phyloP scores from a whole-genome alignment of 2,888 invertebrate genomes.

The Sepioteuthis lessoniana region DNA sequence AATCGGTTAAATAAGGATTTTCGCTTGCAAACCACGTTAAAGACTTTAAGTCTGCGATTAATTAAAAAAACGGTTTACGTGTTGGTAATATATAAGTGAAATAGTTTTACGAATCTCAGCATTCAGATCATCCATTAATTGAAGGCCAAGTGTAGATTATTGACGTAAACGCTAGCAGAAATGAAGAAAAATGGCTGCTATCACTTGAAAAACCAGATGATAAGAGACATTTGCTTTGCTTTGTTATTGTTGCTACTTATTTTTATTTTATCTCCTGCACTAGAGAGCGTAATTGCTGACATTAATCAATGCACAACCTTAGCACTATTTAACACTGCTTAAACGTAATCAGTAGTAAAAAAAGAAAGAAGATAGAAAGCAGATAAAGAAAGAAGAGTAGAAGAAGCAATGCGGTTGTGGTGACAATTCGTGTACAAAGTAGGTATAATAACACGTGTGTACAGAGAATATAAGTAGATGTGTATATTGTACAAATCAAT shows the following conservation, averaged over 20 bases:
- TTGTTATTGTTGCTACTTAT: background rate
- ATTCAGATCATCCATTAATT: background rate
- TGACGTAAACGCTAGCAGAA: background rate
- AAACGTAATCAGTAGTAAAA: background rate
- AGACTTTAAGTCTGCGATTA: background rate
- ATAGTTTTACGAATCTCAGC: background rate
- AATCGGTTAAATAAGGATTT: background rate
- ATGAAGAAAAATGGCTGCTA: conserved; percentile 1
- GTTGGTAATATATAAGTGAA: background rate
- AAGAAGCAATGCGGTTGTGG: background rate
- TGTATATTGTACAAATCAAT: background rate
- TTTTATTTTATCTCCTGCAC: background rate
- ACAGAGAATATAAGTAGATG: background rate
- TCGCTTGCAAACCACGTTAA: background rate
- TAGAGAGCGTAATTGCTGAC: background rate
- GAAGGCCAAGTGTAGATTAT: background rate
- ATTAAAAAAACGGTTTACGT: background rate
- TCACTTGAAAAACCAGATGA: background rate
- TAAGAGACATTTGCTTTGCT: background rate
- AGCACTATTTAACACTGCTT: background rate
- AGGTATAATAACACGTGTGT: background rate
- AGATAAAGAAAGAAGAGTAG: background rate
- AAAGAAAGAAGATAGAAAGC: background rate
- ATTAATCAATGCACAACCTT: background rate
- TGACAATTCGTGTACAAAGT: background rate